Base-by-base conservation (phyloP, 2,797 vertebrate genomes). In the Scolopax bukidnonensis region DNA sequence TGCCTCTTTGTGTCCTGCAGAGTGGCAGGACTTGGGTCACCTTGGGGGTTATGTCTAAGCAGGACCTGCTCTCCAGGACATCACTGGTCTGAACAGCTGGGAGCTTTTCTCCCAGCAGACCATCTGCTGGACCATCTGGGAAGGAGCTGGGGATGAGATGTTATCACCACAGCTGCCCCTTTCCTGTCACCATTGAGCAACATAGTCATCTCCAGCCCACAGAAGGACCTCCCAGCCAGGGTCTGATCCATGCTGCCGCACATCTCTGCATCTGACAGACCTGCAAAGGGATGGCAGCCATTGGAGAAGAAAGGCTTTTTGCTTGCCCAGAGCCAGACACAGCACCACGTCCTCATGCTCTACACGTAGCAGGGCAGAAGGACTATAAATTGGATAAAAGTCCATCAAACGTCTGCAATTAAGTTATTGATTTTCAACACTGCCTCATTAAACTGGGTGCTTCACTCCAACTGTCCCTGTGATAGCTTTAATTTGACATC, bases 391-490 rank as follows among this genome's bases (percentile, higher is more conserved):
- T 97, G 98, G 97, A 98, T 97, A 97, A 97, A 98, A 98, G 97
- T 97, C 98, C 97, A 97, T 97, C 98, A 98, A 97, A 97, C 50
- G 84, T 89, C 84, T 93, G 97, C 98, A 98, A 98, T 98, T 98
- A 98, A 97, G 97, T 97, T 98, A 98, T 98, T 97, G 98, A 98
- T 98, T 98, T 98, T 97, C 87, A 95, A 93, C 88, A 43, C 96
- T 96, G 97, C 95, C 97, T 98, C 97, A 97, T 98, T 98, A 98
- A 98, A 97, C 96, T 75, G 94, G 95, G 96, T 96, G 94, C 95
- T 97, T 97, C 96, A 94, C 94, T 97, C 64, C 43, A 96, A 80
- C 96, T 94, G 95, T 96, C 97, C 97, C 97, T 92, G 94, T 83
- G 89, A 97, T 96, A 94, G 95, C 81, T 97, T 96, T 98, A 98